Percentiles rank a stretch among this genome's conserved stretches.
These are phyloP conservation scores for Colletes latitarsis DNA, from an alignment of 1,140 invertebrate species.

Conservation along the genomic window DNA sequence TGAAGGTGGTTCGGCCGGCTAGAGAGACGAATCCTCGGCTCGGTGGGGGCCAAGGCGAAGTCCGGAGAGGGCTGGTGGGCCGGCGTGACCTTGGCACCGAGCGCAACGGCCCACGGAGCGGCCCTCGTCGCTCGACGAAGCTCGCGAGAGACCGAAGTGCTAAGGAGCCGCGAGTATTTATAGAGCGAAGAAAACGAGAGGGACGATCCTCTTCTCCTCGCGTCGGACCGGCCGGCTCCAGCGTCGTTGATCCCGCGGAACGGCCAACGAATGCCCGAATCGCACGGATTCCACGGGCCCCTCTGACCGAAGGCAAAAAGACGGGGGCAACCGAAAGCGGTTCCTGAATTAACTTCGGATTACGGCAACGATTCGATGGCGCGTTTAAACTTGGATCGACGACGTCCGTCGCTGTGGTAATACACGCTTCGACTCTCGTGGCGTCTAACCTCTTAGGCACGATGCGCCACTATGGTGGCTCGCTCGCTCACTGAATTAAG, in stretches of 20 bases:
- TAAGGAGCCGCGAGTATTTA: slow-evolving; percentile 71
- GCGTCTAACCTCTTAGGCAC: too few species aligned
- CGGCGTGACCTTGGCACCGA: slow-evolving; percentile 70
- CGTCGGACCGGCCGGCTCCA: background rate
- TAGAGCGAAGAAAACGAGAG: slow-evolving; percentile 63
- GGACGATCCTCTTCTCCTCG: slow-evolving; percentile 25
- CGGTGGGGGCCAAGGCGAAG: slow-evolving; percentile 22
- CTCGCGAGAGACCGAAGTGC: slow-evolving; percentile 42
- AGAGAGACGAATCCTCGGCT: slow-evolving; percentile 24
- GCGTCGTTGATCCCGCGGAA: slow-evolving; percentile 36
- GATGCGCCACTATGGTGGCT: too few species aligned
- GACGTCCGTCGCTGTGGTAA: slow-evolving; percentile 14
- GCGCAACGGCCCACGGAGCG: slow-evolving; percentile 60
- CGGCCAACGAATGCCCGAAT: slow-evolving; percentile 62
- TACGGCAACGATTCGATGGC: slow-evolving; percentile 27
- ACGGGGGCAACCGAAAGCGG: too few species aligned
- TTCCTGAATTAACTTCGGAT: slow-evolving; percentile 42
- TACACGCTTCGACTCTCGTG: background rate
- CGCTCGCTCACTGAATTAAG: too few species aligned
- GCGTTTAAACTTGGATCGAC: slow-evolving; percentile 26
- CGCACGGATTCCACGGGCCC: slow-evolving; percentile 67
- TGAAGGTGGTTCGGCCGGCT: slow-evolving; percentile 50
- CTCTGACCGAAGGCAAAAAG: slow-evolving; percentile 20
- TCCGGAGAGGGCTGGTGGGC: slow-evolving; percentile 41
- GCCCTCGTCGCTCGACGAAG: slow-evolving; percentile 21